A percentile compares a stretch with the other conserved stretches of the same genome.
Evolutionary conservation across 2,797 vertebrate genomes (phyloP).

Genomic region (Alca torda): DNA sequence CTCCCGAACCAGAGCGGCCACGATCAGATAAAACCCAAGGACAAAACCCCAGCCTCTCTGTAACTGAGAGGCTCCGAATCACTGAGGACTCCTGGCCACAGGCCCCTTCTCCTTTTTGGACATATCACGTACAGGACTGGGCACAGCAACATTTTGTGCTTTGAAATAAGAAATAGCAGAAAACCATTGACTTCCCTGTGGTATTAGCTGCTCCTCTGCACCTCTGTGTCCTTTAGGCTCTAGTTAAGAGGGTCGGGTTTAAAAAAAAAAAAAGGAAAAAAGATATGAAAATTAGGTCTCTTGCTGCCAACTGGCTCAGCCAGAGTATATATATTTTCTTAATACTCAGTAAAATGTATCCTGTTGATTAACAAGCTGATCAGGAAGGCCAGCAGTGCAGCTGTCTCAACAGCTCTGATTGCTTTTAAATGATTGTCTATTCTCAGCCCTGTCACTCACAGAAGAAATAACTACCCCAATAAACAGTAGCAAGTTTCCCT

Average conservation of each 20-base stretch:
- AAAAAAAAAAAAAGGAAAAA: neutral
- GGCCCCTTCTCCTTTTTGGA: neutral
- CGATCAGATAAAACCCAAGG: neutral
- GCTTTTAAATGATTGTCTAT: slow-evolving; percentile 36
- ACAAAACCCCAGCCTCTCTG: neutral
- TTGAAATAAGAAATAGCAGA: neutral
- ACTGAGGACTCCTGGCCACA: neutral
- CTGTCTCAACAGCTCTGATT: slow-evolving; percentile 62
- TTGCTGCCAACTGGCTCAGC: slow-evolving; percentile 40
- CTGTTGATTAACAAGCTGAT: slow-evolving; percentile 62
- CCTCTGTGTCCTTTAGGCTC: slow-evolving; percentile 54
- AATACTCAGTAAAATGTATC: slow-evolving; percentile 29
- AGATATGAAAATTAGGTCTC: slow-evolving; percentile 15
- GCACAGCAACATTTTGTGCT: neutral
- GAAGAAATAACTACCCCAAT: neutral
- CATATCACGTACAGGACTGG: neutral
- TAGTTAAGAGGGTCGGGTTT: neutral
- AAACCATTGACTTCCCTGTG: slow-evolving; percentile 33
- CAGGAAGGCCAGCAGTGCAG: slow-evolving; percentile 40
- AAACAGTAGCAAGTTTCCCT: slow-evolving; percentile 51
- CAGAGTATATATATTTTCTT: slow-evolving; percentile 21
- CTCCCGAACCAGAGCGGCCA: neutral
- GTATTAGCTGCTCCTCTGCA: slow-evolving; percentile 53
- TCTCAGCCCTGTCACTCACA: slow-evolving; percentile 45
- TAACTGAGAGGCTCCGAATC: neutral